These are phyloP conservation scores for Enteromius radiatus DNA, from an alignment of 2,797 vertebrate species.

Conservation along the genomic window DNA sequence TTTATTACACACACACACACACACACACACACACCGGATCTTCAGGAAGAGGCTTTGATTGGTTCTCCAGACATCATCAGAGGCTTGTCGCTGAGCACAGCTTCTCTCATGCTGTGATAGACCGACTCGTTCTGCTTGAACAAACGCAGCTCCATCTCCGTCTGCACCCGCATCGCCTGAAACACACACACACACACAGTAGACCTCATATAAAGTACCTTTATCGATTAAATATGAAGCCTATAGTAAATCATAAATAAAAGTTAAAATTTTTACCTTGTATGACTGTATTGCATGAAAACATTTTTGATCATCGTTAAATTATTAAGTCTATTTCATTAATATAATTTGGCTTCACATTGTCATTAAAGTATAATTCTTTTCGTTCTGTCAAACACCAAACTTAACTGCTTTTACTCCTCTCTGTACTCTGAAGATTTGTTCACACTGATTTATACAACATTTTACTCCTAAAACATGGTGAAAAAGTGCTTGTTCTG, in stretches of 20 bases:
- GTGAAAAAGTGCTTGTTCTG: too few species aligned
- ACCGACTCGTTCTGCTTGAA: constrained; percentile 82
- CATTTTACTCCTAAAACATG: not conserved
- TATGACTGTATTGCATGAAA: too few species aligned
- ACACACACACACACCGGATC: too few species aligned
- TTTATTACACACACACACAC: not conserved
- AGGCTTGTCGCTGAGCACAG: not conserved
- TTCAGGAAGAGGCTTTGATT: not conserved
- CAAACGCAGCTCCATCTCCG: constrained; percentile 91
- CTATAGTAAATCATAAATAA: too few species aligned
- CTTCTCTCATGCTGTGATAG: not conserved
- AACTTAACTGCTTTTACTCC: not conserved
- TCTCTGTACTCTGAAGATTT: not conserved
- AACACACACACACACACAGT: not conserved
- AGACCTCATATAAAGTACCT: too few species aligned
- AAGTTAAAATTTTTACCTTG: too few species aligned
- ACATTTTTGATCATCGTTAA: too few species aligned
- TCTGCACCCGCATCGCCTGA: constrained; percentile 89
- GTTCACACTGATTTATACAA: not conserved
- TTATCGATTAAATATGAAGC: too few species aligned
- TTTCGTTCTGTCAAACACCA: not conserved
- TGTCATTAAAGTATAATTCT: too few species aligned
- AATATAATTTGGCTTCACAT: too few species aligned
- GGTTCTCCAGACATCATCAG: not conserved
- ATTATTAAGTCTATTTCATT: too few species aligned